Evolutionary conservation across 2,797 vertebrate species (phyloP), one percentile per base, ranked within the genome.

Genomic region (Melanotaenia maccullochi): DNA sequence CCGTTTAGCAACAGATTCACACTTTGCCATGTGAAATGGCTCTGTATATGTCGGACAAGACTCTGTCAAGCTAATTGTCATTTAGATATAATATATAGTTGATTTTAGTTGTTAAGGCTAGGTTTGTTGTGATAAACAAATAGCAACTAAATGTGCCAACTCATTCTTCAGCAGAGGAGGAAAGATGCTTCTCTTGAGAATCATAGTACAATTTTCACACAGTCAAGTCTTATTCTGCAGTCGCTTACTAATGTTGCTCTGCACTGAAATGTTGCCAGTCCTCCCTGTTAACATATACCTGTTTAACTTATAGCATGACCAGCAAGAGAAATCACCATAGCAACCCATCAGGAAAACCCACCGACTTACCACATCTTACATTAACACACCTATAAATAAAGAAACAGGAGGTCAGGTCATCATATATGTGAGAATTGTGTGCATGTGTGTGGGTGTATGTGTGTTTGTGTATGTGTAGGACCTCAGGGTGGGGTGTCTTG

Each of bases 271-370:
- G 36, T 67, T 63, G 69, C 52, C 49, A 42, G 16, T 60, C 22
- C 73, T 73, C 79, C 87, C 86, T 69, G 86, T 84, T 90, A 89
- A 85, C 90, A 79, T 73, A 68, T 79, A 85, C 82, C 69, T 83
- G 89, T 87, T 85, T 64, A 70, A 76, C 82, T 79, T 82, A 86
- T 68, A 85, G 86, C 61, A 65, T 70, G 62, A 76, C 75, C 77
- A 78, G 87, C 82, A 75, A 78, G 74, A 59, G 80, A 82, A 71
- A 73, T 90, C 80, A 14, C 91, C 84, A 91, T 49, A 60, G 87
- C 65, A 84, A 92, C 89, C 59, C 32, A 47, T 66, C 58, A 54
- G 60, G 76, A 76, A 86, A 77, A 81, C 54, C 52, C 64, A 59
- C 33, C 65, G 5, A 54, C 65, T 60, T 75, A 24, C 24, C 59